A percentile compares a stretch with the other conserved stretches of the same genome.
Evolutionary conservation across 2,797 vertebrate species (phyloP).

Genomic region (Bradypodion ventrale): DNA sequence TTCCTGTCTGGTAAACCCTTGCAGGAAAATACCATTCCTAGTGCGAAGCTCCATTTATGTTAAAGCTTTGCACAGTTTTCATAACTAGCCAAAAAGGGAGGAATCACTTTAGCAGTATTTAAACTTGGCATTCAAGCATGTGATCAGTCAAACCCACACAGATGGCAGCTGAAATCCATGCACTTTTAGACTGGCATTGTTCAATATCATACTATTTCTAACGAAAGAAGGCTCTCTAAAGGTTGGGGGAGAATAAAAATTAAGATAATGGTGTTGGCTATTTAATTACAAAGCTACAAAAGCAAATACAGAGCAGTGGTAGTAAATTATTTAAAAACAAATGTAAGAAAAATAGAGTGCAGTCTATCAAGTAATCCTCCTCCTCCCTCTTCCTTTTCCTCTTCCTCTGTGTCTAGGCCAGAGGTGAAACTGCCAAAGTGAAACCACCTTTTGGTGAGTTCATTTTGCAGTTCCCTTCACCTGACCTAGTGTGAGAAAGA

Average conservation of each 20-base stretch:
- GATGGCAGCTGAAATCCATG: constrained; percentile 10
- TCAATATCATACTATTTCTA: constrained; percentile 14
- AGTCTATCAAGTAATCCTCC: neutral
- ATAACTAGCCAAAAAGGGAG: constrained; percentile 40
- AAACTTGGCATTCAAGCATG: constrained; percentile 56
- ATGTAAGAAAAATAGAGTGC: neutral
- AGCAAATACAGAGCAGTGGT: neutral
- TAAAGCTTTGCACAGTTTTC: constrained; percentile 39
- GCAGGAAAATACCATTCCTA: constrained; percentile 22
- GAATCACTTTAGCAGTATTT: constrained; percentile 41
- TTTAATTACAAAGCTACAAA: constrained; percentile 20
- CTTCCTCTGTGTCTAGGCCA: too few relatives aligned
- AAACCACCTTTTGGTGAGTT: too few relatives aligned
- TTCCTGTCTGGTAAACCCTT: constrained; percentile 43
- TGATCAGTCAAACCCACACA: constrained; percentile 52
- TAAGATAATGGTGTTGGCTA: neutral
- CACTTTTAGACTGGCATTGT: constrained; percentile 16
- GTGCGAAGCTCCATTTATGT: constrained; percentile 6
- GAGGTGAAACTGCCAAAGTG: too few relatives aligned
- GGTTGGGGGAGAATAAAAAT: constrained; percentile 33
- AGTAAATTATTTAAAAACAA: neutral
- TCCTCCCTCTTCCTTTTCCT: too few relatives aligned
- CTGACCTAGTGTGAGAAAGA: too few relatives aligned
- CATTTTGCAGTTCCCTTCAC: too few relatives aligned
- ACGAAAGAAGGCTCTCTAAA: neutral